Evolutionary conservation across 2,888 invertebrate species (phyloP), one percentile per base, ranked within the genome.

Genomic region (Pardosa pseudoannulata): DNA sequence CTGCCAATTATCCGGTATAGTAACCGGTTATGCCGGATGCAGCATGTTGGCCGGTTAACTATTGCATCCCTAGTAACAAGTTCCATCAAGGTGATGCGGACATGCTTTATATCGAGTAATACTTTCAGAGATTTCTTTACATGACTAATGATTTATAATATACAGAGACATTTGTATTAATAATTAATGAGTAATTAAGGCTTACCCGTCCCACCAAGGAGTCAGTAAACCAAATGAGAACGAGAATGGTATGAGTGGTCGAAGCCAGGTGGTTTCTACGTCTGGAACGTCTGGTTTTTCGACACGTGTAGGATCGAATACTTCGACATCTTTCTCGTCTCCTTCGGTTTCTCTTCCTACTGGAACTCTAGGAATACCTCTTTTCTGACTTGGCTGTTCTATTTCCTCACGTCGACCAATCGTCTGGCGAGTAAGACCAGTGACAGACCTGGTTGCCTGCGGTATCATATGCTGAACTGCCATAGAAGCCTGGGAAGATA

Each of bases 131-230:
- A n/a, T n/a, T n/a, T n/a, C n/a, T n/a, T n/a, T n/a, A n/a, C n/a
- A n/a, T n/a, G n/a, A n/a, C n/a, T n/a, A n/a, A n/a, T n/a, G n/a
- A n/a, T n/a, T n/a, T n/a, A n/a, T n/a, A n/a, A n/a, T n/a, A n/a
- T n/a, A n/a, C n/a, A n/a, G n/a, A n/a, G n/a, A n/a, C n/a, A n/a
- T n/a, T n/a, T n/a, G n/a, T n/a, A n/a, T n/a, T n/a, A n/a, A n/a
- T n/a, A n/a, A n/a, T 7, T n/a, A n/a, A n/a, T n/a, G 6, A 56
- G 6, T 19, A 56, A 56, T 56, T 56, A 3, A 56, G 3, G 90
- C 92, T 91, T 90, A 93, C 93, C 93, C 92, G 90, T 92, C 92
- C 92, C 93, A 93, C 93, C 93, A 93, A 0, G 89, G 89, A 11
- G 71, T 82, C 3, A 81, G 50, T 7, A 85, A 31, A 16, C 85